These are phyloP conservation scores for Psococerastis gibbosa DNA, from an alignment of 2,888 invertebrate genomes.

Conservation along the genomic window DNA sequence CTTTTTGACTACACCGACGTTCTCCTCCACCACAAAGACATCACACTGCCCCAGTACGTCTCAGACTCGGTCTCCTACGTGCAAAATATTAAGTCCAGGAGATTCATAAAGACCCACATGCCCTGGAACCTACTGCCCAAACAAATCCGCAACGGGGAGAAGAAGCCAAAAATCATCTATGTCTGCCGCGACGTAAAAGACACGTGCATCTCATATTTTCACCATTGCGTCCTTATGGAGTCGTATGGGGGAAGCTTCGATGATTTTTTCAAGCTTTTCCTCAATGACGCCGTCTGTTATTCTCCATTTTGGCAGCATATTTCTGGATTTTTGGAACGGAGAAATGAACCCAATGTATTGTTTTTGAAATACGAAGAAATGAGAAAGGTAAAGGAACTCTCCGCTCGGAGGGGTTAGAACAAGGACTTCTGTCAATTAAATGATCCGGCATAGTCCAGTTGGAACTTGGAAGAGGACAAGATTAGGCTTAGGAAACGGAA, in stretches of 20 bases:
- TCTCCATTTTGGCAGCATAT: slow-evolving; percentile 6
- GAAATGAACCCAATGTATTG: neutral
- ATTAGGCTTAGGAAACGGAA: too few species aligned
- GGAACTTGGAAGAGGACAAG: too few species aligned
- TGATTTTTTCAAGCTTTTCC: slow-evolving; percentile 39
- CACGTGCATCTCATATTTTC: slow-evolving; percentile 47
- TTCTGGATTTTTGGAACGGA: neutral
- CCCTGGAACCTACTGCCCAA: slow-evolving; percentile 38
- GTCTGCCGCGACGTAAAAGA: slow-evolving; percentile 54
- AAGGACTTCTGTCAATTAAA: too few species aligned
- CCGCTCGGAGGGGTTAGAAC: too few species aligned
- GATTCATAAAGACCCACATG: slow-evolving; percentile 44
- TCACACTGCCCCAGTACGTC: slow-evolving; percentile 20
- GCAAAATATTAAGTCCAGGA: slow-evolving; percentile 28
- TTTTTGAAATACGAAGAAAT: slow-evolving; percentile 6
- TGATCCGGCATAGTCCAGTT: too few species aligned
- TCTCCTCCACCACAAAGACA: slow-evolving; percentile 19
- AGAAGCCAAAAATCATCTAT: slow-evolving; percentile 33
- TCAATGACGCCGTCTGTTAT: slow-evolving; percentile 25
- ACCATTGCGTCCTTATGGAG: slow-evolving; percentile 39
- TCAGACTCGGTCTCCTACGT: slow-evolving; percentile 22
- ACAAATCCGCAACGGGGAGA: neutral
- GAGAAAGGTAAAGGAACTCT: slow-evolving; percentile 7
- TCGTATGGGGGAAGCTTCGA: slow-evolving; percentile 33
- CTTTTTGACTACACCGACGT: slow-evolving; percentile 26